phyloP scores from a whole-genome alignment of 2,797 vertebrate genomes.

The Helicolenus hilgendorfi region DNA sequence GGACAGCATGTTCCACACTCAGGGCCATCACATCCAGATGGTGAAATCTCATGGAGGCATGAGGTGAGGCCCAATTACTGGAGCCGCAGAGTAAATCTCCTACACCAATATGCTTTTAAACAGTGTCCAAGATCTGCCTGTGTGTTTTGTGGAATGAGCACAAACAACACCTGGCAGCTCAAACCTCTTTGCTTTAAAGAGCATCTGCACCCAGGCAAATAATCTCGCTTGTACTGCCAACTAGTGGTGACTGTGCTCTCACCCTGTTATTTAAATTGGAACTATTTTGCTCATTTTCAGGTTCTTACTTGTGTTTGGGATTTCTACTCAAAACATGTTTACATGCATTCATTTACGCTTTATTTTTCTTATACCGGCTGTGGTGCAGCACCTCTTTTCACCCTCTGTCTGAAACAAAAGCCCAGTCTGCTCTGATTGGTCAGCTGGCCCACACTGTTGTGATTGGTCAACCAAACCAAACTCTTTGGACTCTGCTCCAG shows the following conservation, averaged over 20 bases:
- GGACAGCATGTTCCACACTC: conserved; percentile 47
- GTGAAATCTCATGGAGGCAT: conserved; percentile 46
- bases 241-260: background rate
- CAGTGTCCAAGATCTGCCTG: conserved; percentile 32
- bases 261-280: background rate
- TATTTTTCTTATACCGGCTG: too few species aligned
- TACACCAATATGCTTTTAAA: conserved; percentile 43
- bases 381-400: too few species aligned
- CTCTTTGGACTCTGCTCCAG: too few species aligned
- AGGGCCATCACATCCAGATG: conserved; percentile 62
- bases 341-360: too few species aligned
- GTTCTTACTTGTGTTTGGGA: too few species aligned
- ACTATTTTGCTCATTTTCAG: too few species aligned
- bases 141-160: conserved; percentile 39
- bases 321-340: too few species aligned
- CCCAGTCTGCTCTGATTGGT: too few species aligned
- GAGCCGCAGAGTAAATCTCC: conserved; percentile 37
- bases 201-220: background rate
- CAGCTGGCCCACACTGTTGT: too few species aligned
- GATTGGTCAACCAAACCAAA: too few species aligned
- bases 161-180: conserved; percentile 45
- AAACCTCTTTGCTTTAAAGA: conserved; percentile 19
- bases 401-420: too few species aligned
- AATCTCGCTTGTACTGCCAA: background rate
- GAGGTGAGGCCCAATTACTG: conserved; percentile 48